Base-by-base conservation (phyloP, 2,888 invertebrate species). In the Blastobasis lacticolella region DNA sequence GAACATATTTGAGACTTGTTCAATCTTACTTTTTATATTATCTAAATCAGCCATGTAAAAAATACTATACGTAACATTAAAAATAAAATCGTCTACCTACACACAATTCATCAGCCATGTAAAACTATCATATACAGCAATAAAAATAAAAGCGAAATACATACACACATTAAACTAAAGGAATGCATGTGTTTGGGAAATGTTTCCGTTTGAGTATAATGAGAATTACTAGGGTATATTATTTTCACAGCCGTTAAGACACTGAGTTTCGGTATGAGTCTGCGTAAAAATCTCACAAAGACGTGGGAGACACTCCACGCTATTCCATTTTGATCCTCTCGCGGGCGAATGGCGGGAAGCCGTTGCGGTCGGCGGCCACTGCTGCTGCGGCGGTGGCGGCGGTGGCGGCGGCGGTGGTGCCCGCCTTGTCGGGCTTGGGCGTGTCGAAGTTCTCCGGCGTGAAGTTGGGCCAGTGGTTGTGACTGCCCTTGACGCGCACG, bases 401-500 rank as follows among this genome's bases (percentile, higher is more conserved):
- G 10, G 38, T 8, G 45, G 61, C 60, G 45, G 61, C 60, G 66
- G 67, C 72, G 46, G 71, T 65, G 38, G 56, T 63, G 8, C 60
- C 56, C 23, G 61, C 62, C 62, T 62, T 75, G 38, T 71, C 73
- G 9, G 62, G 57, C 43, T 68, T 62, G 2, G 78, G 68, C 5
- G 73, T 62, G 55, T 77, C 74, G 56, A 85, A 88, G 60, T 87
- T 87, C 36, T 78, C 66, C 0, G 81, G 79, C 0, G 84, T 84
- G 54, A 85, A 88, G 60, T 88, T 88, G 1, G 87, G 81, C 44
- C 61, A 62, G 56, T 88, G 88, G 49, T 81, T 85, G 55, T 88
- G 88, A 0, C 60, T 61, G 5, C 87, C 85, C 52, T 84, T 85
- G 52, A 85, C 61, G 43, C 81, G 75, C 38, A 88, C 71, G 60